These are phyloP conservation scores for Ectropis crepuscularia DNA, from an alignment of 2,888 invertebrate genomes.

Conservation along the genomic window DNA sequence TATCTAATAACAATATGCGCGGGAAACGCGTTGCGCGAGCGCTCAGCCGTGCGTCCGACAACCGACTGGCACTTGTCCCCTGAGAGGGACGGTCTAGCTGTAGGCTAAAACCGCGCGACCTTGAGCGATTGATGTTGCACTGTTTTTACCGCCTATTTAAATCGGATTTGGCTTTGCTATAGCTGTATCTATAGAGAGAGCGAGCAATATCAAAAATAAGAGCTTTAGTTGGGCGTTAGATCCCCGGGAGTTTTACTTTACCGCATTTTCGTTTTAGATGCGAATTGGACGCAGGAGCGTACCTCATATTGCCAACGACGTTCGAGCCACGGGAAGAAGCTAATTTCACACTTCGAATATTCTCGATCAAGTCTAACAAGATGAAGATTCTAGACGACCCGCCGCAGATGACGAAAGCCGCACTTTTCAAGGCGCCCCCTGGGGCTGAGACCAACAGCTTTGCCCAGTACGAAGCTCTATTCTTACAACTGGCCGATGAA, in stretches of 20 bases:
- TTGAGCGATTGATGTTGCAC: no score
- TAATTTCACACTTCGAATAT: conserved; percentile 93
- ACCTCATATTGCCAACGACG: conserved; percentile 94
- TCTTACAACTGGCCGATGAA: conserved; percentile 95
- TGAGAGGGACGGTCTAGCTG: no score
- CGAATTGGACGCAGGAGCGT: conserved; percentile 91
- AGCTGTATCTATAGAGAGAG: no score
- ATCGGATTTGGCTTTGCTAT: no score
- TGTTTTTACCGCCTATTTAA: no score
- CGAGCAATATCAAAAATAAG: no score
- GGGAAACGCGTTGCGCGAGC: no score
- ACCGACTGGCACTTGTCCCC: no score
- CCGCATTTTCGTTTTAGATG: conserved; percentile 84
- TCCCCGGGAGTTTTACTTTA: background rate
- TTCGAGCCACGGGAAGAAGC: conserved; percentile 96
- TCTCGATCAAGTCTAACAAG: conserved; percentile 90
- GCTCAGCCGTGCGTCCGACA: no score
- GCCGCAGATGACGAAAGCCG: conserved; percentile 89
- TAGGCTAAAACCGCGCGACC: no score
- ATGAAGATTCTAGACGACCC: conserved; percentile 89
- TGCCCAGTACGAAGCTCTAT: conserved; percentile 94
- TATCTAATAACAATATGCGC: no score
- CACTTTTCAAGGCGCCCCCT: conserved; percentile 90
- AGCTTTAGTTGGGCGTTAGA: no score
- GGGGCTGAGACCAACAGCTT: conserved; percentile 89